Evolutionary conservation across 2,888 invertebrate species (phyloP), one percentile per base, ranked within the genome.

Genomic region (Thymelicus sylvestris): DNA sequence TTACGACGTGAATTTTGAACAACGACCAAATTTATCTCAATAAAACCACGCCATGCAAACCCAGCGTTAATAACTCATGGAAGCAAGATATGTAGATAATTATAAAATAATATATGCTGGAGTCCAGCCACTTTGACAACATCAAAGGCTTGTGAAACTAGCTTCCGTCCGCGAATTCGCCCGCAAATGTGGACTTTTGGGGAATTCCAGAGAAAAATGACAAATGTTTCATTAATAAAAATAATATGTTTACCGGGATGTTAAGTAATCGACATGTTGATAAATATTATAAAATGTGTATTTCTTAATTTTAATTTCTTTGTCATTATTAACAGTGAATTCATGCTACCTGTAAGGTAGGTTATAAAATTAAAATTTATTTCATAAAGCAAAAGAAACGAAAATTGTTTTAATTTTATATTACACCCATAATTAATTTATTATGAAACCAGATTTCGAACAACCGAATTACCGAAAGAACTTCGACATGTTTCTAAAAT

Each of bases 21-120:
- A 70, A 70, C 70, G 70, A 70, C 70, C 65, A 65, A 70, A 70
- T 70, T 70, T 70, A 70, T 70, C 70, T 70, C 70, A 65, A 70
- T 70, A 70, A 70, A 70, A 70, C 70, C 60, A 59, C 62, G 12
- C 66, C 48, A 52, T 8, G 50, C 70, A 52, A 48, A 52, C n/a
- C 44, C 60, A 15, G 65, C 24, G 19, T 55, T 55, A 24, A 55
- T 55, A 55, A 55, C 55, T 24, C 31, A 55, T 55, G 55, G 7
- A 15, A 31, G n/a, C n/a, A 39, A 38, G n/a, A n/a, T 15, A 13
- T 59, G 59, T 39, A 24, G 4, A 12, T 55, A 55, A 55, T 55
- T 24, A 55, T 55, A 24, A 19, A 55, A 24, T 55, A 55, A 55
- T 24, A 55, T 24, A 24, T 55, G 55, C 19, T 55, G 24, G 6